phyloP scores from a whole-genome alignment of 2,113 vertebrate genomes.

The Tyrannus savana region DNA sequence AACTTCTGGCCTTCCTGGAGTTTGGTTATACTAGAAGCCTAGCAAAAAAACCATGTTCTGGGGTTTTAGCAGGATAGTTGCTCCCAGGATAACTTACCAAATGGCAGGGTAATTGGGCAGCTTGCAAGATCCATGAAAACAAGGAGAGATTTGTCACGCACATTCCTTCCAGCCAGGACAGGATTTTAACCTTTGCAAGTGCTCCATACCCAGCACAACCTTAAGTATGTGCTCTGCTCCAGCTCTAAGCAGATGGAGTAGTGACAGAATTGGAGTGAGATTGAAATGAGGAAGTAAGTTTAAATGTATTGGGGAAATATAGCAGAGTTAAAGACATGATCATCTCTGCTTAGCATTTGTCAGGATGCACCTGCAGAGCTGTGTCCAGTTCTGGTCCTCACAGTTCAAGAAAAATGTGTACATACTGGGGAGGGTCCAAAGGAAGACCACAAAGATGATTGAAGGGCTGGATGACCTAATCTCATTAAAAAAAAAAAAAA shows the following conservation, averaged over 20 bases:
- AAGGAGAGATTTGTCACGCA: neutral
- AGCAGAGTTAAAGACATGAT: neutral
- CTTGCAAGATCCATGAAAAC: neutral
- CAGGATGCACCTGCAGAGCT: neutral
- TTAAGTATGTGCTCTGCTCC: neutral
- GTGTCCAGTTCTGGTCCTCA: neutral
- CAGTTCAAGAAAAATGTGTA: neutral
- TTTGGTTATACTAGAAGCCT: neutral
- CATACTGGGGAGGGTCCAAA: neutral
- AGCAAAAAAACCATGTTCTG: neutral
- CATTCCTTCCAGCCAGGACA: neutral
- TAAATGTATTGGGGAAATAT: neutral
- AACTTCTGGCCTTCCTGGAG: neutral
- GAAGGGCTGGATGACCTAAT: neutral
- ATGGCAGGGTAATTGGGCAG: neutral
- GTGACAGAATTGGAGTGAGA: neutral
- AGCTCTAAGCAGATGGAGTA: neutral
- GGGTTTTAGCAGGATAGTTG: neutral
- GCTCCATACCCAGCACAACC: neutral
- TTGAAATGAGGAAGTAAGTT: neutral
- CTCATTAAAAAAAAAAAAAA: neutral
- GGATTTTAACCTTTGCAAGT: neutral
- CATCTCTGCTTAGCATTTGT: neutral
- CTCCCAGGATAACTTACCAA: neutral
- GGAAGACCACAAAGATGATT: neutral